Percentiles rank a stretch among this genome's conserved stretches.
phyloP scores from a whole-genome alignment of 2,888 invertebrate species.

The Himalopsyche japonica region DNA sequence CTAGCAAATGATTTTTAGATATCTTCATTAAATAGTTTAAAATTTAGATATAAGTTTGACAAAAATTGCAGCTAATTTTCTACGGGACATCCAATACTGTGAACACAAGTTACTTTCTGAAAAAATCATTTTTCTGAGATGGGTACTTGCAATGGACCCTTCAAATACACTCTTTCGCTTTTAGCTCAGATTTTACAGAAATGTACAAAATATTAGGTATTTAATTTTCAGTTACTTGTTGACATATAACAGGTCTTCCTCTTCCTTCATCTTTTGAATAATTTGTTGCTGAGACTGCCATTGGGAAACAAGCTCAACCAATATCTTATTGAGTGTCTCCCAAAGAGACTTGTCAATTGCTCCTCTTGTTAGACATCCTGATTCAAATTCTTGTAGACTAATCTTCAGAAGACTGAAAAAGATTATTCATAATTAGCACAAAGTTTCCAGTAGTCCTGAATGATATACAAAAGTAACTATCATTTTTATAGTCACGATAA shows the following conservation, averaged over 20 bases:
- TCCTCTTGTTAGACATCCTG: constrained; percentile 63
- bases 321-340: constrained; percentile 57
- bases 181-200: no score
- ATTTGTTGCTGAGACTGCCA: constrained; percentile 80
- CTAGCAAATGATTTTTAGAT: no score
- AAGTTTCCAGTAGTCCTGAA: background rate
- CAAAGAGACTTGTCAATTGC: constrained; percentile 53
- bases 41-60: no score
- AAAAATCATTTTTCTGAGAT: no score
- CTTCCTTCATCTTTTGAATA: constrained; percentile 67
- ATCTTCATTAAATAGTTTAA: no score
- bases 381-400: constrained; percentile 69
- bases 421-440: constrained; percentile 17
- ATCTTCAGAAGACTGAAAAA: constrained; percentile 66
- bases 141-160: no score
- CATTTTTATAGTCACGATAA: background rate
- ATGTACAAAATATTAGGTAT: background rate
- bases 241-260: constrained; percentile 77
- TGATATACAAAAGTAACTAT: background rate
- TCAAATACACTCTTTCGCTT: no score
- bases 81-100: no score
- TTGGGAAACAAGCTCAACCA: constrained; percentile 65
- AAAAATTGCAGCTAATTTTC: no score
- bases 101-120: no score
- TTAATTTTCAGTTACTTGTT: constrained; percentile 58